Evolutionary conservation across 1,140 invertebrate genomes (phyloP).

Genomic region (Drosophila bocki): DNA sequence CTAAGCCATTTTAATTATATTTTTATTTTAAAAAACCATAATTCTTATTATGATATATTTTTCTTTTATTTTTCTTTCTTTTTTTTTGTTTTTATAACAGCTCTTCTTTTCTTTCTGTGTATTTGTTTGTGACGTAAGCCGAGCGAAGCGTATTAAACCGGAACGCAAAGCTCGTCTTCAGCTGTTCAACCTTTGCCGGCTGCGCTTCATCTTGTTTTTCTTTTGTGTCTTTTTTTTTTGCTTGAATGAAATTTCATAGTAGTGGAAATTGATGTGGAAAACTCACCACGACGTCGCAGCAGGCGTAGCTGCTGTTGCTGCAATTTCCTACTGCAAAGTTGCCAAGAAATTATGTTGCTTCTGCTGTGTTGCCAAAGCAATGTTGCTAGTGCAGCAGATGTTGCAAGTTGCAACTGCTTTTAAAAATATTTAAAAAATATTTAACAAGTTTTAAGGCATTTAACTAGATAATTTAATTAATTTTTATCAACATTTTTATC

Average conservation of each 20-base stretch:
- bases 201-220: slow-evolving; percentile 46
- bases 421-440: neutral
- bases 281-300: slow-evolving; percentile 38
- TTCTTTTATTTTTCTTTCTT: neutral
- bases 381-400: slow-evolving; percentile 16
- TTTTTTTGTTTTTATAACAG: neutral
- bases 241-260: slow-evolving; percentile 59
- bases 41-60: neutral
- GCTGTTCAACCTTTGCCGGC: slow-evolving; percentile 51
- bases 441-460: slow-evolving; percentile 12
- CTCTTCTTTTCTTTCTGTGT: slow-evolving; percentile 6
- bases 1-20: neutral
- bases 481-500: neutral
- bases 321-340: slow-evolving; percentile 17
- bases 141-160: slow-evolving; percentile 33
- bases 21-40: neutral
- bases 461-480: neutral
- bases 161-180: slow-evolving; percentile 48
- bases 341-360: slow-evolving; percentile 5
- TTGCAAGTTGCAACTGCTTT: neutral
- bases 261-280: slow-evolving; percentile 24
- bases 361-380: slow-evolving; percentile 3
- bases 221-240: slow-evolving; percentile 21
- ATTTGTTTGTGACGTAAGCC: slow-evolving; percentile 54
- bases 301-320: slow-evolving; percentile 17